Evolutionary conservation across 2,888 invertebrate species (phyloP).

Genomic region (Muscina levida): DNA sequence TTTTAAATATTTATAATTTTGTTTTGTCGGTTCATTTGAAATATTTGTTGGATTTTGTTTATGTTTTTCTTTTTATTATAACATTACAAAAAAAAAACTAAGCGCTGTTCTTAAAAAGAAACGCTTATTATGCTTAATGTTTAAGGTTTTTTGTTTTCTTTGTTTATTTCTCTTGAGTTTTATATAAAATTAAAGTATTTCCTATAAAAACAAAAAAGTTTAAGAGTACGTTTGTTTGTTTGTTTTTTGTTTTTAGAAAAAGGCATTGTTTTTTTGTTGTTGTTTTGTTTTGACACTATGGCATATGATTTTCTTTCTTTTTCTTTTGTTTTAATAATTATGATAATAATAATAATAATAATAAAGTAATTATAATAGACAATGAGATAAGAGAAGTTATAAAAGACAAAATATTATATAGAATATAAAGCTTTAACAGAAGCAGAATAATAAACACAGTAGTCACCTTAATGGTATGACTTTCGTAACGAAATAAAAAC

Average conservation of each 20-base stretch:
- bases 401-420: constrained; percentile 39
- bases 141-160: constrained; percentile 41
- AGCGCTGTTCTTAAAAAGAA: constrained; percentile 61
- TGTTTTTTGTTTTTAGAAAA: constrained; percentile 47
- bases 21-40: constrained; percentile 28
- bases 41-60: constrained; percentile 30
- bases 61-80: constrained; percentile 53
- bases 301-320: constrained; percentile 48
- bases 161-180: constrained; percentile 43
- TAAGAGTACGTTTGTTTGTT: constrained; percentile 49
- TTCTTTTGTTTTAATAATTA: constrained; percentile 41
- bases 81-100: constrained; percentile 57
- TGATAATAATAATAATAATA: constrained; percentile 35
- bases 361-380: constrained; percentile 52
- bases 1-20: constrained; percentile 48
- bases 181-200: constrained; percentile 61
- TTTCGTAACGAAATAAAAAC: too few relatives aligned
- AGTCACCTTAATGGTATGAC: not conserved
- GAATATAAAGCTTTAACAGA: constrained; percentile 44
- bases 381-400: constrained; percentile 52
- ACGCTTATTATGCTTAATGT: constrained; percentile 61
- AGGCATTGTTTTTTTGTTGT: constrained; percentile 50
- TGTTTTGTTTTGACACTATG: constrained; percentile 64
- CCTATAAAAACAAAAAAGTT: constrained; percentile 52
- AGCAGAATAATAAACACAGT: not conserved